Conservation (phyloP, 2,113 vertebrate genomes). For the Bufo bufo region DNA sequence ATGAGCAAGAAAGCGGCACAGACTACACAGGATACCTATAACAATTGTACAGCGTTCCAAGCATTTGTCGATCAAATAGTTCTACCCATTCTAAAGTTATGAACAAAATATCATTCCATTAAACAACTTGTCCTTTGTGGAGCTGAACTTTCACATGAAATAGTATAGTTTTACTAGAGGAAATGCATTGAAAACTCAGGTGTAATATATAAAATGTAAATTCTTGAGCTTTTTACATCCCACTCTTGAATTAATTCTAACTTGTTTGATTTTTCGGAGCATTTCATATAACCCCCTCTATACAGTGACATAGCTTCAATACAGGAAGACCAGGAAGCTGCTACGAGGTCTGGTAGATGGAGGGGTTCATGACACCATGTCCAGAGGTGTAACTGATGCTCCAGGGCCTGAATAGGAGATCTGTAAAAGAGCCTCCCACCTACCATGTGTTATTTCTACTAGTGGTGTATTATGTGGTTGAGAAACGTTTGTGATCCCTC, state of each 20-base stretch:
- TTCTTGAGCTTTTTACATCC: neutral
- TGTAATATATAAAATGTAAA: neutral
- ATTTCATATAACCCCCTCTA: too few relatives aligned
- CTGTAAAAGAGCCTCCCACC: neutral
- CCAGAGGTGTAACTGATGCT: too few relatives aligned
- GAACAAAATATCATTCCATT: slow-evolving; percentile 13
- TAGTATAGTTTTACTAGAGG: neutral
- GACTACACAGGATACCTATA: slow-evolving; percentile 24
- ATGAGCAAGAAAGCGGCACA: neutral
- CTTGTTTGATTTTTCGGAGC: neutral
- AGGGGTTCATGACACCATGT: too few relatives aligned
- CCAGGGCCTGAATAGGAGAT: neutral
- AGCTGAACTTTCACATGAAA: neutral
- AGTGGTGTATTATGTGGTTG: too few relatives aligned
- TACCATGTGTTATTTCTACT: too few relatives aligned
- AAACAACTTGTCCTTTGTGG: slow-evolving; percentile 5
- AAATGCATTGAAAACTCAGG: neutral
- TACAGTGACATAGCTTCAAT: too few relatives aligned
- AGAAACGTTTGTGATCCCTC: too few relatives aligned
- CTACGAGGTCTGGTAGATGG: too few relatives aligned
- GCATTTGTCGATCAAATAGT: slow-evolving; percentile 23
- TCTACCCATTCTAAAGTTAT: neutral
- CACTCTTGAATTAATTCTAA: neutral
- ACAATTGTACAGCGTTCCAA: slow-evolving; percentile 8
- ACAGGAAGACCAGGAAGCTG: too few relatives aligned